Evolutionary conservation across 2,113 vertebrate genomes (phyloP).

Genomic region (Malurus elegans): DNA sequence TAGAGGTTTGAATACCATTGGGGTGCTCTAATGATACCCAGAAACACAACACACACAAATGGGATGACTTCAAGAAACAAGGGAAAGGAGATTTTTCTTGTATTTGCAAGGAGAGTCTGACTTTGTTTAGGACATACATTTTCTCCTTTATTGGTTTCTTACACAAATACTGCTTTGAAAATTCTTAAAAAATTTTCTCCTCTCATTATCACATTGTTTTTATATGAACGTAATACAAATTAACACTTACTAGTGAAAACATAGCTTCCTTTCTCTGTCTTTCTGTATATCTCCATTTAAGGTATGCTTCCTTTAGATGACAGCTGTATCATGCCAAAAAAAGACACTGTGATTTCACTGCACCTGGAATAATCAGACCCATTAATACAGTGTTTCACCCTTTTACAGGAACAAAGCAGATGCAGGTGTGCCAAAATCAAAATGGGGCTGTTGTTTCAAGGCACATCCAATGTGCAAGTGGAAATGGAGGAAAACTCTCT

Average conservation of each 20-base stretch:
- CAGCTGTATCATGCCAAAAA: background rate
- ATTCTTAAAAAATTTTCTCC: background rate
- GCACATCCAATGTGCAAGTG: fast-evolving
- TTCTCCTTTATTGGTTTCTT: background rate
- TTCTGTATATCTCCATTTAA: background rate
- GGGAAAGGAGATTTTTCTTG: background rate
- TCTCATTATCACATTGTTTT: background rate
- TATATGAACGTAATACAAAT: background rate
- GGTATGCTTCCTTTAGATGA: background rate
- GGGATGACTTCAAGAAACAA: background rate
- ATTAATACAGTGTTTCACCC: background rate
- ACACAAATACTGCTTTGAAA: background rate
- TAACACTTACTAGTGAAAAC: background rate
- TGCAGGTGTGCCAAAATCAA: background rate
- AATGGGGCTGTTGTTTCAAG: background rate
- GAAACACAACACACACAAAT: background rate
- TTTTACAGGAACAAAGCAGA: background rate
- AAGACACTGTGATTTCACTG: background rate
- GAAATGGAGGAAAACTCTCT: background rate
- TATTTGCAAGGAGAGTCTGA: background rate
- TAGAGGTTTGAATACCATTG: background rate
- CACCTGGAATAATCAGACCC: background rate
- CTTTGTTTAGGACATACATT: background rate
- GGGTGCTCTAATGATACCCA: background rate
- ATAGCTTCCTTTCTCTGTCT: background rate